Base-by-base conservation (phyloP, 2,113 vertebrate genomes). In the Thalassarche chlororhynchos region DNA sequence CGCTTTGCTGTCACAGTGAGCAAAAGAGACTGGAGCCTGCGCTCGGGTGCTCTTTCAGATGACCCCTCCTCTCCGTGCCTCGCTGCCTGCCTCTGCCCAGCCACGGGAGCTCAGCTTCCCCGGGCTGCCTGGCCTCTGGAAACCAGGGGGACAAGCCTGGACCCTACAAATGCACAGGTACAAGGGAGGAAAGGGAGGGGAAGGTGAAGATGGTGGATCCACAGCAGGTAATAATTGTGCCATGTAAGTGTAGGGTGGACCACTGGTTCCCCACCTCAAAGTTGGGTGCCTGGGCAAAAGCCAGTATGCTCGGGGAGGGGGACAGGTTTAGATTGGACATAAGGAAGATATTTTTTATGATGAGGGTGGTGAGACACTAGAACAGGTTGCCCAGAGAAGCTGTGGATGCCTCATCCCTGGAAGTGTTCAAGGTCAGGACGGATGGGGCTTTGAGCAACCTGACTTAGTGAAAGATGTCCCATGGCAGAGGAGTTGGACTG, bases 41-140 rank as follows among this genome's bases (percentile, higher is more conserved):
- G 71, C 94, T 94, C 38, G 96, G 6, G 81, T 88, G 96, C 83
- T 86, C 97, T 98, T 93, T 97, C 84, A 96, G 93, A 72, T 95
- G 95, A 97, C 93, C 94, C 95, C 96, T 97, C 95, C 97, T 93
- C 96, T 93, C 84, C 8, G 46, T 89, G 87, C 87, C 93, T 90
- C 23, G 8, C 90, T 95, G 95, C 38, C 78, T 89, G 93, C 93
- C 62, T 55, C 80, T 94, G 93, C 92, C 87, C 91, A 84, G 69
- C 65, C 91, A 29, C 16, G 3, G 84, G 54, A 93, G 46, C 96
- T 98, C 89, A 93, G 91, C 97, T 96, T 97, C 96, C 52, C 82
- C 4, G 29, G 70, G 54, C 83, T 96, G 92, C 77, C 65, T 62
- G 65, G n/a, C 65, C 72, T 64, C 66, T 17, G 12, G 78, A 85